phyloP scores from a whole-genome alignment of 2,113 vertebrate species.

The Crotalus horridus region DNA sequence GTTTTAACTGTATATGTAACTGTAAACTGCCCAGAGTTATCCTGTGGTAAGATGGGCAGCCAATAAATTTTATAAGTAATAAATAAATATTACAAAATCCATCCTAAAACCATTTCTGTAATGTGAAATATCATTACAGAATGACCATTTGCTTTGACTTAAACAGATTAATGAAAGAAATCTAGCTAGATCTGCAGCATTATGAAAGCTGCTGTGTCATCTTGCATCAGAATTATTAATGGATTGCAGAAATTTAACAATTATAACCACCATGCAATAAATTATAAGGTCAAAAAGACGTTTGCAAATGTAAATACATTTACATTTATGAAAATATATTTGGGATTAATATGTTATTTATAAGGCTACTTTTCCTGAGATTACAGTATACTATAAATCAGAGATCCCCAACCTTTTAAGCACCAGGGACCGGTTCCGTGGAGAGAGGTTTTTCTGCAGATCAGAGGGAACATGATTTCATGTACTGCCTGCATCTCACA shows the following conservation, averaged over 20 bases:
- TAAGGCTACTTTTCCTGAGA: neutral
- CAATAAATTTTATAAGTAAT: too few species aligned
- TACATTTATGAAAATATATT: neutral
- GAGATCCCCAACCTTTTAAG: too few species aligned
- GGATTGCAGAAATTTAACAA: neutral
- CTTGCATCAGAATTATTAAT: neutral
- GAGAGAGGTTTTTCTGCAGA: too few species aligned
- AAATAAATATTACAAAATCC: neutral
- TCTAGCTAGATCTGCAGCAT: neutral
- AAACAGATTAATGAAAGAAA: neutral
- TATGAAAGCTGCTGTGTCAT: neutral
- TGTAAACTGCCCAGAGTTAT: too few species aligned
- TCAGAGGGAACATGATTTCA: too few species aligned
- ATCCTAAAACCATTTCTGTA: neutral
- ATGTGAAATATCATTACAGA: neutral
- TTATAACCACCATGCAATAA: neutral
- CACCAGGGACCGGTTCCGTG: too few species aligned
- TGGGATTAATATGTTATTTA: neutral
- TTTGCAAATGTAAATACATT: neutral
- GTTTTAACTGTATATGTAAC: too few species aligned
- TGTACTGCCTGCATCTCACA: too few species aligned
- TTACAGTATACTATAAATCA: neutral
- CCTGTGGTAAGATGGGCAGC: too few species aligned
- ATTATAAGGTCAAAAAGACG: neutral
- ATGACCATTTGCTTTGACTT: neutral